Percentiles rank a stretch among this genome's conserved stretches.
These are phyloP conservation scores for Mesorhabditis sp. DNA, from an alignment of 2,888 invertebrate genomes.

Conservation along the genomic window DNA sequence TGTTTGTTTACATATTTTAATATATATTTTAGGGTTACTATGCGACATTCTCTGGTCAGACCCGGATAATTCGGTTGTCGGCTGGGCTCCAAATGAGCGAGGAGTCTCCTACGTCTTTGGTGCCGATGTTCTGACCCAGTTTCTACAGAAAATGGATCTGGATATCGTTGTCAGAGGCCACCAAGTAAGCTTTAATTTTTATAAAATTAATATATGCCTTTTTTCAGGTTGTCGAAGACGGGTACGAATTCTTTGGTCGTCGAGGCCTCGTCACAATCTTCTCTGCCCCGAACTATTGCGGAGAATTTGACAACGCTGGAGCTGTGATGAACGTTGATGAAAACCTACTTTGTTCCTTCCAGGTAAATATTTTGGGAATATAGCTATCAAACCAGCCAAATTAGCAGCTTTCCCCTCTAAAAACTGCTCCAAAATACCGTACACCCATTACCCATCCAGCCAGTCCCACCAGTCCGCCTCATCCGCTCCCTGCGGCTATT, in stretches of 20 bases:
- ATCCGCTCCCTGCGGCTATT: background rate
- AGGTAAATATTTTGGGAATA: conserved; percentile 22
- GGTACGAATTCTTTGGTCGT: conserved; percentile 51
- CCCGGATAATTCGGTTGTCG: conserved; percentile 48
- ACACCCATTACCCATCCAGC: background rate
- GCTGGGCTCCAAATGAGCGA: conserved; percentile 55
- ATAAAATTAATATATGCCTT: background rate
- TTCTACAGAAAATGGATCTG: conserved; percentile 53
- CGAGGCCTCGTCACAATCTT: conserved; percentile 64
- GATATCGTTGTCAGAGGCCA: conserved; percentile 55
- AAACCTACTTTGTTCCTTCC: conserved; percentile 49
- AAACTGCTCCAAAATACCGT: too few relatives aligned
- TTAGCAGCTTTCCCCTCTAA: too few relatives aligned
- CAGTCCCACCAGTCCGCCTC: background rate
- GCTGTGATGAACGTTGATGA: conserved; percentile 63
- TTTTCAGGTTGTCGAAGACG: conserved; percentile 47
- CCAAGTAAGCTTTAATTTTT: conserved; percentile 30
- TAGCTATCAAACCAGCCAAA: too few relatives aligned
- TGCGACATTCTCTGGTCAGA: conserved; percentile 56
- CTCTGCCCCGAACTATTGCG: conserved; percentile 66
- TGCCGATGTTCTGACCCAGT: conserved; percentile 49
- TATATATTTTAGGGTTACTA: conserved; percentile 34
- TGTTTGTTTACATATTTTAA: too few relatives aligned
- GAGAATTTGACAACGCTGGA: conserved; percentile 66
- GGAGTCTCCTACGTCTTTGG: conserved; percentile 55